Base-by-base conservation (phyloP, 2,113 vertebrate genomes). In the Takifugu flavidus region DNA sequence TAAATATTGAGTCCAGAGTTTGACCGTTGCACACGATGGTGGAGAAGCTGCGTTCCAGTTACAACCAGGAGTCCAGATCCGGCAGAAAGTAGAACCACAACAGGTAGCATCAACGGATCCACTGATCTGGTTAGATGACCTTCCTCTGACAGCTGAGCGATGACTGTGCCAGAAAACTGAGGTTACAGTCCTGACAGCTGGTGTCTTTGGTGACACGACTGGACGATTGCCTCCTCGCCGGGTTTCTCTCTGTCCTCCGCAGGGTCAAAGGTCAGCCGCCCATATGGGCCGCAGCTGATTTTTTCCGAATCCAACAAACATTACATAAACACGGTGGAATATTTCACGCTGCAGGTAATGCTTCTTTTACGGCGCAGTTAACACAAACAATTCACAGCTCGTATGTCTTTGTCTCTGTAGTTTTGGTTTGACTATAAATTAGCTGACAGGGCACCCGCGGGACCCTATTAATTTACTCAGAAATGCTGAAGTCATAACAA, bases 261-360 rank as follows among this genome's bases (percentile, higher is more conserved):
- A 49, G 42, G 61, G 58, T 60, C 75, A 59, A 59, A 65, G 45
- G 59, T 59, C 64, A 83, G 72, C 86, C 89, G 87, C 86, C 88
- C 92, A 94, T 92, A 84, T 93, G 92, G 93, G 90, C 79, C 76
- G 56, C 91, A 93, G 89, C 91, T 90, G 89, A 92, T 89, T 68
- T 82, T 83, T 82, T 83, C 70, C 63, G 44, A 78, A 55, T 72
- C 53, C 59, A 77, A 54, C 27, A 61, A 44, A 65, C 62, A 74
- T 59, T 39, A 42, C 31, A n/a, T 11, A 15, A 5, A 46, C 54
- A 58, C 62, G 65, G 39, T 56, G 13, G 7, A 53, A 65, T 60
- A 39, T 6, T 39, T 39, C 34, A 39, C 34, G 4, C 34, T 39
- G 34, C 34, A 84, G 86, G 87, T 87, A 79, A 88, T 86, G 73